A percentile compares a stretch with the other conserved stretches of the same genome.
Evolutionary conservation across 2,888 invertebrate genomes (phyloP).

Genomic region (Bimastos eiseni): DNA sequence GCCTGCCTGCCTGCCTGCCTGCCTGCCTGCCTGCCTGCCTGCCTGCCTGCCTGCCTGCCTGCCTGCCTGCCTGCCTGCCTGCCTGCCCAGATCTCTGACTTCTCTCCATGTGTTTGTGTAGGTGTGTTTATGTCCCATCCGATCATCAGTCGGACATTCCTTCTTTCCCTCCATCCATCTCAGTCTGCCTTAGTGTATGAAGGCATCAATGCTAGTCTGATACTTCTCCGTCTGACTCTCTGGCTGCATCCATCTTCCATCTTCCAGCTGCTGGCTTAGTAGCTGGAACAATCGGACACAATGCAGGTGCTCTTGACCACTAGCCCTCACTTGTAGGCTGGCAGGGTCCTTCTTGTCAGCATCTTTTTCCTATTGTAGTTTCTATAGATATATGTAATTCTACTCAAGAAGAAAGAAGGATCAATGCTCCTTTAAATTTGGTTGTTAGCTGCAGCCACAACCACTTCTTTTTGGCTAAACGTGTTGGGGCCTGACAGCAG

Average conservation of each 20-base stretch:
- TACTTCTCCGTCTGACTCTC: background rate
- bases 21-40: background rate
- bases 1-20: background rate
- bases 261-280: background rate
- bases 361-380: background rate
- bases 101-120: background rate
- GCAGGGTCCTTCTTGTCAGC: background rate
- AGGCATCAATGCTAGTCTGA: background rate
- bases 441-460: background rate
- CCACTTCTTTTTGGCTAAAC: background rate
- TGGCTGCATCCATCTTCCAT: background rate
- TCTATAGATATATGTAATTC: conserved; percentile 3
- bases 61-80: background rate
- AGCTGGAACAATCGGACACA: background rate
- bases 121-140: background rate
- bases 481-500: background rate
- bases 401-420: background rate
- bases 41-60: background rate
- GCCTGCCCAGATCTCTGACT: background rate
- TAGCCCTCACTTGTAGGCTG: background rate
- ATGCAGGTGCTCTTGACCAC: background rate
- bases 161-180: conserved; percentile 7
- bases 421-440: background rate
- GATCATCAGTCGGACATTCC: background rate
- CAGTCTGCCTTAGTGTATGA: background rate